These are phyloP conservation scores for Halichoerus grypus DNA, from an alignment of 2,113 vertebrate genomes.

Conservation along the genomic window DNA sequence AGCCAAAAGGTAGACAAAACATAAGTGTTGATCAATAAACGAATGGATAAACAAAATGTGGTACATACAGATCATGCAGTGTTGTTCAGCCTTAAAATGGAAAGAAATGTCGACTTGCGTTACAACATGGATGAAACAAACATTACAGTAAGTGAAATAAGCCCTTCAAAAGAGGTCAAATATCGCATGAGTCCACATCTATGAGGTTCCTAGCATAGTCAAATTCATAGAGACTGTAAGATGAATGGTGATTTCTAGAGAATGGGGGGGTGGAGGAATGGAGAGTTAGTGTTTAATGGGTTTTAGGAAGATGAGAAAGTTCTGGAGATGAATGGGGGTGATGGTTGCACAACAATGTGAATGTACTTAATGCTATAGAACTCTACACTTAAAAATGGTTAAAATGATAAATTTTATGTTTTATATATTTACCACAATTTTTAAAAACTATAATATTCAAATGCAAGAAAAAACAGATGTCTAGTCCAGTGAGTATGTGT, in stretches of 20 bases:
- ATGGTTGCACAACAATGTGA: not conserved
- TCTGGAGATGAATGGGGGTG: not conserved
- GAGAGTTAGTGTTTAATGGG: not conserved
- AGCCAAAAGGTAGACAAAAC: not conserved
- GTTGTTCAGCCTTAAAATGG: not conserved
- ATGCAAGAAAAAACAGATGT: not conserved
- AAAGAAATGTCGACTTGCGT: not conserved
- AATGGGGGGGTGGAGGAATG: not conserved
- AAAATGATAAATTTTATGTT: not conserved
- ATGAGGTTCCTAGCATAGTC: not conserved
- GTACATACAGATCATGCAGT: not conserved
- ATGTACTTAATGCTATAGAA: not conserved
- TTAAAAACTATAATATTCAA: not conserved
- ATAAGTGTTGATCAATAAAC: not conserved
- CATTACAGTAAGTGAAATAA: not conserved
- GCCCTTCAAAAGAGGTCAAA: not conserved
- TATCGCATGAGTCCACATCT: not conserved
- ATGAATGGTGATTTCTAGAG: not conserved
- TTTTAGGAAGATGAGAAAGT: not conserved
- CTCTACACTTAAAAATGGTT: not conserved
- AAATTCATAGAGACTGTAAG: not conserved
- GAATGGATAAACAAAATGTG: not conserved
- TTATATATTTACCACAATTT: not conserved
- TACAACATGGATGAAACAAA: not conserved
- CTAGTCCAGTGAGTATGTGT: not conserved